A percentile compares a stretch with the other conserved stretches of the same genome.
These are phyloP conservation scores for Petrocephalus sullivani DNA, from an alignment of 2,797 vertebrate species.

Conservation along the genomic window DNA sequence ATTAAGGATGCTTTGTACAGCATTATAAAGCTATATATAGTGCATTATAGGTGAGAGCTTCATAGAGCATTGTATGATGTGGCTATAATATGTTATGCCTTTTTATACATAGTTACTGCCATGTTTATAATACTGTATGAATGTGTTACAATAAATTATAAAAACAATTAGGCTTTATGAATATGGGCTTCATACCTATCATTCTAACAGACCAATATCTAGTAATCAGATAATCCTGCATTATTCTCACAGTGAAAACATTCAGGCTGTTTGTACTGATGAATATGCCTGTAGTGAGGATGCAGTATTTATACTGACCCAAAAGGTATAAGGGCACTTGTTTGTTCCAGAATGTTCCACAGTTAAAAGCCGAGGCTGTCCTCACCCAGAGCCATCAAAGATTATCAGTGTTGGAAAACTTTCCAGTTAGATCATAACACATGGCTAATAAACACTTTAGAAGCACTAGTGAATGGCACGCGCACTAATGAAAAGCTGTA, in stretches of 20 bases:
- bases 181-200: no score
- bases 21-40: no score
- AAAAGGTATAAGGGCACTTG: neutral
- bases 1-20: no score
- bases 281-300: neutral
- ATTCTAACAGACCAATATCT: neutral
- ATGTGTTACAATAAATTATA: no score
- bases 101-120: no score
- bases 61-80: no score
- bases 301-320: neutral
- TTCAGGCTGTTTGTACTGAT: neutral
- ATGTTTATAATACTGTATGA: no score
- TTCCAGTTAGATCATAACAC: neutral
- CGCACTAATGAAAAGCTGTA: neutral
- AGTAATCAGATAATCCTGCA: neutral
- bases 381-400: neutral
- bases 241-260: neutral
- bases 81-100: no score
- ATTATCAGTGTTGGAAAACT: neutral
- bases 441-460: neutral
- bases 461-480: neutral
- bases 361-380: neutral
- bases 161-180: no score
- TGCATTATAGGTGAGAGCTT: no score
- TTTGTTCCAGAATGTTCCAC: neutral